phyloP scores from a whole-genome alignment of 2,888 invertebrate genomes.

The Idaea straminata region DNA sequence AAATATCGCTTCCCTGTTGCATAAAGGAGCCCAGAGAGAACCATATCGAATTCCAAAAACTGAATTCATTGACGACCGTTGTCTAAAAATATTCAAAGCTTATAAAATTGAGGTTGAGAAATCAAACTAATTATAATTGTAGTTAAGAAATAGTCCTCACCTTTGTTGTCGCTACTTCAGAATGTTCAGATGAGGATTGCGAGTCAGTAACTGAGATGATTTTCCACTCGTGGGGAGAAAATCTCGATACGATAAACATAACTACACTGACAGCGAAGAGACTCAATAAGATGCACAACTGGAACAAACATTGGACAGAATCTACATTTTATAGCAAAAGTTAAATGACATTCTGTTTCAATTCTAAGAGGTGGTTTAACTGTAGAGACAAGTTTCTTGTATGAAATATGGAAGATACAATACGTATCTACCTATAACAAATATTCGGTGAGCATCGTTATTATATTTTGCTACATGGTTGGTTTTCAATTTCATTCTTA shows the following conservation, averaged over 20 bases:
- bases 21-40: slow-evolving; percentile 98
- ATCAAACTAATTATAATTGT: not conserved
- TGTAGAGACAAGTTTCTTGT: not conserved
- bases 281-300: slow-evolving; percentile 88
- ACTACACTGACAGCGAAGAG: slow-evolving; percentile 96
- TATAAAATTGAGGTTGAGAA: not conserved
- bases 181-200: slow-evolving; percentile 44
- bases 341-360: slow-evolving; percentile 7
- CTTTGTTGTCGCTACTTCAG: slow-evolving; percentile 50
- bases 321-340: not conserved
- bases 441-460: slow-evolving; percentile 7
- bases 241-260: slow-evolving; percentile 95
- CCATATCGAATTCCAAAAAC: slow-evolving; percentile 98
- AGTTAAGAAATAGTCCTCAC: slow-evolving; percentile 30
- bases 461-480: slow-evolving; percentile 16
- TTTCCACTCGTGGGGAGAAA: slow-evolving; percentile 98
- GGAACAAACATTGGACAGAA: slow-evolving; percentile 25
- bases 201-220: slow-evolving; percentile 73
- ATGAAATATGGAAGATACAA: slow-evolving; percentile 7
- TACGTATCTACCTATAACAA: not conserved
- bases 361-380: slow-evolving; percentile 1
- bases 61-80: slow-evolving; percentile 94
- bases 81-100: slow-evolving; percentile 56
- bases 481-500: slow-evolving; percentile 66
- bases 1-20: slow-evolving; percentile 99